These are phyloP conservation scores for Buphagus erythrorhynchus DNA, from an alignment of 2,797 vertebrate genomes.

Conservation along the genomic window DNA sequence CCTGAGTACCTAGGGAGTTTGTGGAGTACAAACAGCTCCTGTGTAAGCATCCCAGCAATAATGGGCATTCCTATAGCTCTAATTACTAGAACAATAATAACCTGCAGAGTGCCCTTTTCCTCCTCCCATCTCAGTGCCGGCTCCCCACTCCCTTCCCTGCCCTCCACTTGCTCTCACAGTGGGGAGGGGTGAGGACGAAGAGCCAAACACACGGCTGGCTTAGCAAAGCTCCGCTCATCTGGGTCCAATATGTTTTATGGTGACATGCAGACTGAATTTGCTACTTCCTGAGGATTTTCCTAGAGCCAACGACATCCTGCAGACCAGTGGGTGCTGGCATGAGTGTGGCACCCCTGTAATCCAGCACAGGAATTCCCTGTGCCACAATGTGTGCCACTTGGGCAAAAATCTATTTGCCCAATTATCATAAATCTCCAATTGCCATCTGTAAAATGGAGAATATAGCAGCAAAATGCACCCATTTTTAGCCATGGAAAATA, in stretches of 20 bases:
- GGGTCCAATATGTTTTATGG: conserved; percentile 10
- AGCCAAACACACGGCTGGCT: background rate
- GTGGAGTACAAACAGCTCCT: conserved; percentile 9
- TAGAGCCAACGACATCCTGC: rapidly evolving
- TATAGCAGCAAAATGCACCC: background rate
- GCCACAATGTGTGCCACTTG: rapidly evolving
- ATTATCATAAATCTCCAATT: background rate
- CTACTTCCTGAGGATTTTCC: background rate
- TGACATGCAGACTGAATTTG: background rate
- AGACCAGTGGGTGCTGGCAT: rapidly evolving
- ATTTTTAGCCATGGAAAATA: background rate
- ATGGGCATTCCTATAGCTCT: conserved; percentile 10
- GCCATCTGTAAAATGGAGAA: background rate
- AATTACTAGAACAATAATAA: conserved; percentile 32
- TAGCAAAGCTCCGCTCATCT: conserved; percentile 14
- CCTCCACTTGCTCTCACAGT: conserved; percentile 49
- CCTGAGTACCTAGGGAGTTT: conserved; percentile 5
- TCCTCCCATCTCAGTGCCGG: background rate
- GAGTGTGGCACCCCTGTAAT: background rate
- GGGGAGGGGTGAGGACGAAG: background rate
- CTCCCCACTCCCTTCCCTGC: background rate
- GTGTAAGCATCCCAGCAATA: conserved; percentile 9
- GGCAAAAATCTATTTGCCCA: background rate
- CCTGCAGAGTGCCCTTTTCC: background rate
- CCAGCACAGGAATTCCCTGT: background rate